Percentiles rank a stretch among this genome's conserved stretches.
Conservation (phyloP, 2,888 invertebrate genomes). For the Rhagonycha fulva region DNA sequence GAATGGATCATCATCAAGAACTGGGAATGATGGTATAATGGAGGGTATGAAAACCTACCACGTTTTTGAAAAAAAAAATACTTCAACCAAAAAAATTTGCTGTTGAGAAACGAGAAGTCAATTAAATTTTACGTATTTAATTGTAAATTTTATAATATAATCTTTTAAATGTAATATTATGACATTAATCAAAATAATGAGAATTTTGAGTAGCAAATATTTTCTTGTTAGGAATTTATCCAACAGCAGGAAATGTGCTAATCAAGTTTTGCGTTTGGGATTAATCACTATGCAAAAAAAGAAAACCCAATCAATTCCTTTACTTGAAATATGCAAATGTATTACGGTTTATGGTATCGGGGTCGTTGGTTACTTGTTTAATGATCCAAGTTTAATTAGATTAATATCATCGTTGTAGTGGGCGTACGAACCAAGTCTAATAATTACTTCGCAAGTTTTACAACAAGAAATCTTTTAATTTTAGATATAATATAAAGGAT, state of each 20-base stretch:
- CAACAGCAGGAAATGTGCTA: neutral
- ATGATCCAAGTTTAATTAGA: neutral
- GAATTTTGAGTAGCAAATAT: neutral
- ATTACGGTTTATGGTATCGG: neutral
- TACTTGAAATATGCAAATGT: neutral
- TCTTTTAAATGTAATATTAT: no score
- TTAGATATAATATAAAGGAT: neutral
- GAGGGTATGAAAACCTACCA: no score
- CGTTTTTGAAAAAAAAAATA: no score
- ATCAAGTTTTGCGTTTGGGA: neutral
- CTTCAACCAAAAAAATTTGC: no score
- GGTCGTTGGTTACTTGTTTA: neutral
- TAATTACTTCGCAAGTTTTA: neutral
- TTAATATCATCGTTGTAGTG: neutral
- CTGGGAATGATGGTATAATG: no score
- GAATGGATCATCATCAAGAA: no score
- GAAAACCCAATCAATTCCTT: neutral
- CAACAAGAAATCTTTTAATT: neutral
- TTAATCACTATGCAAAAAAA: neutral
- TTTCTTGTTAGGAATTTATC: neutral
- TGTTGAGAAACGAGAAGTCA: no score
- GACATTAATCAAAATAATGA: no score
- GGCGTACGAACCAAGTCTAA: neutral
- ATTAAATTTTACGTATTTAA: no score
- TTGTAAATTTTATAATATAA: no score